Evolutionary conservation across 2,113 vertebrate species (phyloP).

Genomic region (Podilymbus podiceps): DNA sequence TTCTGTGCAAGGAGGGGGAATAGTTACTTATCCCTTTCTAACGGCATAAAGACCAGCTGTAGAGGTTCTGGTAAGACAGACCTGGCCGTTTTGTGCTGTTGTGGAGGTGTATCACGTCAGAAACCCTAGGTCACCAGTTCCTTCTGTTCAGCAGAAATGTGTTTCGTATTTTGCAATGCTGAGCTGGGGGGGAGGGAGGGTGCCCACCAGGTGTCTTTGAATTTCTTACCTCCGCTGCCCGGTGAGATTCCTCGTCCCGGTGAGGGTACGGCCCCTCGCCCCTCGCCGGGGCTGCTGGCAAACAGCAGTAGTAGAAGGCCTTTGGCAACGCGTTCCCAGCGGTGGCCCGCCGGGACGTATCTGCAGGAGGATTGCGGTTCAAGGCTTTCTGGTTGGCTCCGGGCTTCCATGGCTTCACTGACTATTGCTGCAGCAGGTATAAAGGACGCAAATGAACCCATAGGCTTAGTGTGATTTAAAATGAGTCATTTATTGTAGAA

Average conservation of each 20-base stretch:
- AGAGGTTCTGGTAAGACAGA: neutral
- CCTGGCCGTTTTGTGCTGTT: neutral
- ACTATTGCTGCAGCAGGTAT: neutral
- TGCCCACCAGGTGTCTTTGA: neutral
- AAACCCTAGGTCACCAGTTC: neutral
- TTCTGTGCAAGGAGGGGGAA: neutral
- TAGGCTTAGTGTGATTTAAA: conserved; percentile 23
- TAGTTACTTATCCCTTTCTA: neutral
- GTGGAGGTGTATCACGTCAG: neutral
- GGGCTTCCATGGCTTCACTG: neutral
- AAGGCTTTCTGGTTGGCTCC: neutral
- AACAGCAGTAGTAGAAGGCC: neutral
- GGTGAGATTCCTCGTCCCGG: neutral
- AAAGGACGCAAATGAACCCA: neutral
- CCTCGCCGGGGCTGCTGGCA: neutral
- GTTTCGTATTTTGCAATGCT: neutral
- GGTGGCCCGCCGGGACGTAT: neutral
- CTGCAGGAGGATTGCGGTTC: neutral
- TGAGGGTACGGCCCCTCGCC: neutral
- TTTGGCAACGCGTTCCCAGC: neutral
- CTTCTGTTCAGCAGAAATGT: neutral
- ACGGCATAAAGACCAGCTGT: neutral
- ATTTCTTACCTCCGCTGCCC: neutral
- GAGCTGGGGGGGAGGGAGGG: neutral
- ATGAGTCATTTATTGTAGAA: conserved; percentile 35